phyloP scores from a whole-genome alignment of 2,113 vertebrate genomes.

The Oxyura jamaicensis region DNA sequence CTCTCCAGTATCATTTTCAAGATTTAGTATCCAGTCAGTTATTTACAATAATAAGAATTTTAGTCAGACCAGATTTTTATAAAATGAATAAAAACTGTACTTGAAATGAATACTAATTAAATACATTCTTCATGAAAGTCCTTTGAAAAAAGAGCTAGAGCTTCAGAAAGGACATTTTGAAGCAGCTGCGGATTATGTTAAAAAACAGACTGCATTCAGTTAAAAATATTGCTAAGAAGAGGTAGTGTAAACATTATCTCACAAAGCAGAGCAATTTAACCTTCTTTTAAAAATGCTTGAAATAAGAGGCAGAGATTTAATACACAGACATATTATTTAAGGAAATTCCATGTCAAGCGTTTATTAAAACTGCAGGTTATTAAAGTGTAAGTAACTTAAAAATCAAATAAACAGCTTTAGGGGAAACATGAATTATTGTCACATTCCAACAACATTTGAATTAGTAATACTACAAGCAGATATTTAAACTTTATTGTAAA shows the following conservation, averaged over 20 bases:
- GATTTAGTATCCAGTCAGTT: neutral
- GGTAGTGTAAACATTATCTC: conserved; percentile 9
- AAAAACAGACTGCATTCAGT: neutral
- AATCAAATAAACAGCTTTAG: neutral
- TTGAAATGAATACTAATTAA: conserved; percentile 29
- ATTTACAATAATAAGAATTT: conserved; percentile 7
- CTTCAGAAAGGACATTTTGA: conserved; percentile 10
- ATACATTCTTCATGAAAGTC: conserved; percentile 3
- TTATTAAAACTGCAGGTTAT: neutral
- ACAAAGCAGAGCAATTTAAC: neutral
- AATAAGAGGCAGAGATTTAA: neutral
- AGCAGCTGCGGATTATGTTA: conserved; percentile 38
- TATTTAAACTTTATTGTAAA: neutral
- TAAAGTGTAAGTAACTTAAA: neutral
- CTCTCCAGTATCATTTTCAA: neutral
- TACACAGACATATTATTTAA: neutral
- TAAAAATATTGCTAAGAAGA: conserved; percentile 27
- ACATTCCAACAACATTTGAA: neutral
- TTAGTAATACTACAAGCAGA: neutral
- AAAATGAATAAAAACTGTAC: conserved; percentile 30
- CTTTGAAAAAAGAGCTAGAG: conserved; percentile 2
- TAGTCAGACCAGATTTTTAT: conserved; percentile 10
- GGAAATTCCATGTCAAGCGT: neutral
- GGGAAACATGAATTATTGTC: neutral
- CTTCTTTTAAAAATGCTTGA: conserved; percentile 1